A percentile compares a stretch with the other conserved stretches of the same genome.
phyloP scores from a whole-genome alignment of 2,888 invertebrate species.

The Cistogaster globosa region DNA sequence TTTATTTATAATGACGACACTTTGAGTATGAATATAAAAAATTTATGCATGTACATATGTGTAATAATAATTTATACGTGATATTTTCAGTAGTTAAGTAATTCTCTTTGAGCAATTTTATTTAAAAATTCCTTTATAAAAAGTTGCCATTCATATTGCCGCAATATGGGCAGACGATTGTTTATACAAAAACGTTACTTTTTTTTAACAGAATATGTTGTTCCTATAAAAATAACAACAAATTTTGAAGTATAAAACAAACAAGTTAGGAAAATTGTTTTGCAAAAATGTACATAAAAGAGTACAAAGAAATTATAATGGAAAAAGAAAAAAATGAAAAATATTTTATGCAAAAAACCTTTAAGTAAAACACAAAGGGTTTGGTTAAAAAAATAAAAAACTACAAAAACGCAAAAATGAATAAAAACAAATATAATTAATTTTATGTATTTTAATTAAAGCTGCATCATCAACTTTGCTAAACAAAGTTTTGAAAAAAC shows the following conservation, averaged over 20 bases:
- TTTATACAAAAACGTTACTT: neutral
- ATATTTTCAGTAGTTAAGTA: neutral
- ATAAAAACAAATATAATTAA: neutral
- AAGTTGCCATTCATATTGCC: neutral
- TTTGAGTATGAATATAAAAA: too few relatives aligned
- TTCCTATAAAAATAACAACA: constrained; percentile 9
- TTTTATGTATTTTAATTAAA: neutral
- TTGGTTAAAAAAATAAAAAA: neutral
- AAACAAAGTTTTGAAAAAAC: neutral
- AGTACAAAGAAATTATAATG: neutral
- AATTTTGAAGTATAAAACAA: constrained; percentile 22
- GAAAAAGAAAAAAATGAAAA: neutral
- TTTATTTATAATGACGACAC: too few relatives aligned
- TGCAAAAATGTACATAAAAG: too few relatives aligned
- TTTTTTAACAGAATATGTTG: neutral
- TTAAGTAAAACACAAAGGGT: neutral
- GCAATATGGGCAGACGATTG: neutral
- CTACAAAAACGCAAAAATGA: neutral
- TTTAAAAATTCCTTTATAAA: neutral
- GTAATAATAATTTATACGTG: neutral
- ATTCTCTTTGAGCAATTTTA: neutral
- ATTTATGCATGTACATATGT: too few relatives aligned
- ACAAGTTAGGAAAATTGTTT: constrained; percentile 9
- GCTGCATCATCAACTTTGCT: too few relatives aligned
- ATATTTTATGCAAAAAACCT: neutral